Percentiles rank a stretch among this genome's conserved stretches.
Evolutionary conservation across 2,888 invertebrate species (phyloP).

Genomic region (Ormyrus thymus): DNA sequence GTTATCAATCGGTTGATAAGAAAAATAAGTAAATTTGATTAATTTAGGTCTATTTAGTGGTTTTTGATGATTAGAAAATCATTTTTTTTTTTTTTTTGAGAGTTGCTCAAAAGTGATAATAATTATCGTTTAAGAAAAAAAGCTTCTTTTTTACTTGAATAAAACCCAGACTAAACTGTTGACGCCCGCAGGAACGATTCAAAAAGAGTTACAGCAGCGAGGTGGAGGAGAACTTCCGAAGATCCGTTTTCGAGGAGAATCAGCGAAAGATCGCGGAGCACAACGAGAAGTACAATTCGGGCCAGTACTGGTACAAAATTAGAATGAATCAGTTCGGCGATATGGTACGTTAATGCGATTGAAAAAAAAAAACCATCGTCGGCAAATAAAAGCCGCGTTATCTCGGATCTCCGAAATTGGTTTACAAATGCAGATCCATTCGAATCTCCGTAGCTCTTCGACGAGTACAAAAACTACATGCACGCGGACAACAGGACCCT

Average conservation of each 20-base stretch:
- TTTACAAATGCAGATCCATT: constrained; percentile 1
- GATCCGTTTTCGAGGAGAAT: constrained; percentile 46
- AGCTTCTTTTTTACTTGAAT: too few relatives aligned
- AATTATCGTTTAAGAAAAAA: too few relatives aligned
- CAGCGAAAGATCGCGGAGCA: constrained; percentile 81
- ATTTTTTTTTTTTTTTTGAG: too few relatives aligned
- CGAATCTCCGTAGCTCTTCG: constrained; percentile 77
- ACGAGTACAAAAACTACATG: constrained; percentile 83
- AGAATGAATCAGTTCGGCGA: constrained; percentile 90
- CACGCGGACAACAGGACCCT: constrained; percentile 81
- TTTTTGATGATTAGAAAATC: too few relatives aligned
- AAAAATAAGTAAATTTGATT: too few relatives aligned
- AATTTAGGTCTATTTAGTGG: too few relatives aligned
- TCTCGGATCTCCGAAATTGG: neutral
- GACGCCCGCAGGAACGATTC: too few relatives aligned
- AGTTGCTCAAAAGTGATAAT: too few relatives aligned
- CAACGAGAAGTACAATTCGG: constrained; percentile 84
- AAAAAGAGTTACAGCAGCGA: constrained; percentile 41
- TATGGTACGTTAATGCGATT: constrained; percentile 77
- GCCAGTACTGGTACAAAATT: constrained; percentile 81
- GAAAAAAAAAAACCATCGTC: neutral
- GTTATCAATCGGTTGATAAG: too few relatives aligned
- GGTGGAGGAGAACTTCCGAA: constrained; percentile 44
- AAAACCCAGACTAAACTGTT: neutral
- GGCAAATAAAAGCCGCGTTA: neutral